Evolutionary conservation across 2,797 vertebrate species (phyloP), one percentile per base, ranked within the genome.

Genomic region (Chaetophractus vellerosus): DNA sequence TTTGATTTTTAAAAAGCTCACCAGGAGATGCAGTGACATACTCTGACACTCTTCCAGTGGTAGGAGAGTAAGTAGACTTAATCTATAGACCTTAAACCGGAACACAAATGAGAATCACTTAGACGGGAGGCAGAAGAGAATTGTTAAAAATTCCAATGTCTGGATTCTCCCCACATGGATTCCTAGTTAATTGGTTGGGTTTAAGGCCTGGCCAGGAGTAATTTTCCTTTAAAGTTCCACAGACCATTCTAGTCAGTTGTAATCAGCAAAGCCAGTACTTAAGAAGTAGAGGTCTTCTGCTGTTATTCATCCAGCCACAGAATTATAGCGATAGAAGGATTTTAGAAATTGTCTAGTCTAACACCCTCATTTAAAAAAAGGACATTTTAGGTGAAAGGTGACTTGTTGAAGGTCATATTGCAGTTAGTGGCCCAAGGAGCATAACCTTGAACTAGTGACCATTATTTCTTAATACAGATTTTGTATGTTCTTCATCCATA

Each of bases 261-360:
- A 64, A 50, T 71, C 4, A 23, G 72, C 26, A 68, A 1, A 66
- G 38, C 6, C 26, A 41, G 45, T 45, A 45, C 45, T 45, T 45
- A 45, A 45, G 45, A 45, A 45, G n/a, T 68, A 57, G 72, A 72
- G 76, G 38, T 57, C 18, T 55, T 78, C 33, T 69, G 55, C n/a
- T 45, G 3, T 69, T 90, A n/a, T 36, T 82, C 38, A 74, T 69
- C 76, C 31, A 93, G 38, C 90, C 36, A 41, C 8, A 82, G 61
- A 50, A 59, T 94, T 80, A 79, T 28, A 89, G 14, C 48, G 63
- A 79, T 11, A 78, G 75, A 64, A 84, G n/a, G 48, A 50, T 57
- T 91, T 89, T 80, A 80, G 59, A 86, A 90, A 69, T 59, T 1
- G 18, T 75, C 48, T 68, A 61, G n/a, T 52, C 61, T 4, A 41